Base-by-base conservation (phyloP, 2,797 vertebrate species). In the Labroides dimidiatus region DNA sequence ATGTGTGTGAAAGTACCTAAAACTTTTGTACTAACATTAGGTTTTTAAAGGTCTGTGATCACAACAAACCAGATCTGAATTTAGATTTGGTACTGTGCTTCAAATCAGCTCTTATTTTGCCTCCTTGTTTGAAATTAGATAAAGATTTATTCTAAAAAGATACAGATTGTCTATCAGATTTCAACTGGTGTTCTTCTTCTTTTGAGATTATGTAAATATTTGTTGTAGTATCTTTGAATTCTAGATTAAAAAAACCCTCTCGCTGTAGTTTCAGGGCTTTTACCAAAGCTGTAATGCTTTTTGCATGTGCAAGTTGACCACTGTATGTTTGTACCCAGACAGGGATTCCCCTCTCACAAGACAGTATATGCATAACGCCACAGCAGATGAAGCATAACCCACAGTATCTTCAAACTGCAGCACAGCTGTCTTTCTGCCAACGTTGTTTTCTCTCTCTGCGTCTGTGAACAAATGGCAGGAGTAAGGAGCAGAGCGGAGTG, bases 311-410 rank as follows among this genome's bases (percentile, higher is more conserved):
- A 54, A 30, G 23, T 58, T 23, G 61, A 0, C 37, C 48, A 6
- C 24, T 10, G 8, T 65, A 12, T 54, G 10, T 10, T 58, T 67
- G 55, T 69, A 68, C 37, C 43, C 8, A 14, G 16, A 14, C 50
- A 58, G 78, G 84, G 78, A 68, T 64, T 83, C 72, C 84, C 88
- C 74, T 62, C 53, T 62, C 20, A 72, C 20, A 48, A 21, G 10
- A 11, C 54, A 20, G 4, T 36, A 44, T 33, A 56, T 16, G n/a
- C 39, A 45, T 36, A 1, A 57, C 65, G 71, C 67, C 43, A 19
- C 24, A 30, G 56, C 50, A 21, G 12, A 43, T 55, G 13, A 7
- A 78, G 17, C 17, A 45, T 47, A 56, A 66, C 33, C 36, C 13
- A 55, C 56, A 21, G 23, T 51, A 73, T 68, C 53, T 30, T 61